These are phyloP conservation scores for Laterallus jamaicensis DNA, from an alignment of 2,113 vertebrate genomes.

Conservation along the genomic window DNA sequence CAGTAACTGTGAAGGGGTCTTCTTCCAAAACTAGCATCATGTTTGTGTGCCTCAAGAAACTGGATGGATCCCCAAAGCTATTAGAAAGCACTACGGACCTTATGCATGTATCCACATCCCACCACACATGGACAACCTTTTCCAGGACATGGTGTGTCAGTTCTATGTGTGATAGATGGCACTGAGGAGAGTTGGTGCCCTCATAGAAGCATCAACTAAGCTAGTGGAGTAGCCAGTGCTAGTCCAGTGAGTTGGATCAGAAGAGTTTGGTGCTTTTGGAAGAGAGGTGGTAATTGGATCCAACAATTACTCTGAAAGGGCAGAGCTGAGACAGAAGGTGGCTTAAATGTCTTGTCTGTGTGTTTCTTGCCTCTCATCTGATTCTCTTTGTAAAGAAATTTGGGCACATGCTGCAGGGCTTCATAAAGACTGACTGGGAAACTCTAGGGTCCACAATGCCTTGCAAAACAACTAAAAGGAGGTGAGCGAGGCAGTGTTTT, in stretches of 20 bases:
- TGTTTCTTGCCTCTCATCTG: not conserved
- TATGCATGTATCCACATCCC: fast-evolving
- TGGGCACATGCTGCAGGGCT: not conserved
- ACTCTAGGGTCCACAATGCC: not conserved
- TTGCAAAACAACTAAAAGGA: not conserved
- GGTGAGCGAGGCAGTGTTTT: not conserved
- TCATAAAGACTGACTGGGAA: not conserved
- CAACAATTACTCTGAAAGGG: not conserved
- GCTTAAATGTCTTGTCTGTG: not conserved
- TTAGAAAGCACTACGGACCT: not conserved
- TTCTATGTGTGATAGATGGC: not conserved
- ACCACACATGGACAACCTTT: fast-evolving
- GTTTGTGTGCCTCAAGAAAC: not conserved
- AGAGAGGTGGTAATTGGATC: not conserved
- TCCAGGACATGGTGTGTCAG: not conserved
- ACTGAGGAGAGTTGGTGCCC: not conserved
- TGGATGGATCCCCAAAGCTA: not conserved
- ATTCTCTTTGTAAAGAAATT: not conserved
- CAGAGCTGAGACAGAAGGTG: not conserved
- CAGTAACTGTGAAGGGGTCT: not conserved
- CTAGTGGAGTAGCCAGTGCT: not conserved
- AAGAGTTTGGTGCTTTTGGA: not conserved
- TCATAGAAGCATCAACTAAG: not conserved
- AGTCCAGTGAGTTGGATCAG: not conserved
- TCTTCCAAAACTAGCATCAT: not conserved